These are phyloP conservation scores for Tadarida brasiliensis DNA, from an alignment of 2,797 vertebrate genomes.

Conservation along the genomic window DNA sequence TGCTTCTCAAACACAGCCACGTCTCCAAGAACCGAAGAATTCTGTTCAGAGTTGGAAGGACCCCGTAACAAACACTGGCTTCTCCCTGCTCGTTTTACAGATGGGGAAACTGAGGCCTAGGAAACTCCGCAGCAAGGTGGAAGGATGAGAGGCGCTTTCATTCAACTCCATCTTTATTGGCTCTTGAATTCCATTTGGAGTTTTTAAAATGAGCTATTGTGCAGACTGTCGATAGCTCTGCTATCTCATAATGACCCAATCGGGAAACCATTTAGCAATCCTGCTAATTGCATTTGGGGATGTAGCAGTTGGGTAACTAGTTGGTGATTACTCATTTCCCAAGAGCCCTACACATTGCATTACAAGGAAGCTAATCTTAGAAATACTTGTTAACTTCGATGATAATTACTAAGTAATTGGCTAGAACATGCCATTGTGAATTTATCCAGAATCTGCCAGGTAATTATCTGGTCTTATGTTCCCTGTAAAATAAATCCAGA, in stretches of 20 bases:
- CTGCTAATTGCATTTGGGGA: conserved; percentile 58
- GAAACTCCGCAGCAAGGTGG: not conserved
- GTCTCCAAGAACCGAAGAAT: not conserved
- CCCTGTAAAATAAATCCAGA: conserved; percentile 78
- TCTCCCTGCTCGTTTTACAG: not conserved
- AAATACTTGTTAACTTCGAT: conserved; percentile 76
- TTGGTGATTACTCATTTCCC: conserved; percentile 69
- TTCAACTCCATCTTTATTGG: not conserved
- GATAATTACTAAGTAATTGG: conserved; percentile 79
- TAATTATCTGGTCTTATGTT: conserved; percentile 79
- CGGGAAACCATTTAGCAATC: not conserved
- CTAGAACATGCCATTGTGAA: conserved; percentile 71
- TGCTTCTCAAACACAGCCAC: not conserved
- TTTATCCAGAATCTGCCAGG: conserved; percentile 70
- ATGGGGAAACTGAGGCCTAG: conserved; percentile 4
- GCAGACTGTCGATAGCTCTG: conserved; percentile 20
- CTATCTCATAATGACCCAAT: conserved; percentile 46
- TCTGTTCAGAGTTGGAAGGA: not conserved
- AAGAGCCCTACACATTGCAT: conserved; percentile 48
- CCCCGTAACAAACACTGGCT: not conserved
- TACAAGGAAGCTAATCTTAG: conserved; percentile 76
- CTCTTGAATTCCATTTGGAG: conserved; percentile 13
- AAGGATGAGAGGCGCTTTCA: not conserved
- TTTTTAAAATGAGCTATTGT: conserved; percentile 32
- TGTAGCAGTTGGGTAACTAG: conserved; percentile 71